Conservation (phyloP, 37 sponge, comb jelly and placozoan genomes). For the Trichoplax adhaerens region DNA sequence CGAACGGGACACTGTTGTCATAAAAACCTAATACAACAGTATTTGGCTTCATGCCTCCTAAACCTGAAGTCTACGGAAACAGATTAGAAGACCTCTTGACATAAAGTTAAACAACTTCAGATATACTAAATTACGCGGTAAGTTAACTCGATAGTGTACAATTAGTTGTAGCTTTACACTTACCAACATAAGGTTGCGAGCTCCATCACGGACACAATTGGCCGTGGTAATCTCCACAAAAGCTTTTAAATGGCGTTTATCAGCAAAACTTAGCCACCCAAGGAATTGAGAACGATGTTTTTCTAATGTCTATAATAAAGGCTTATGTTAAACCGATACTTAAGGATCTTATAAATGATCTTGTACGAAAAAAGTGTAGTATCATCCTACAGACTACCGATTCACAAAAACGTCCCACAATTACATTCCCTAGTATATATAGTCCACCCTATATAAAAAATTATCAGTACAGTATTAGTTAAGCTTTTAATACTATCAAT, state of each 20-base stretch:
- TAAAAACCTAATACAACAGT: constrained; percentile 76
- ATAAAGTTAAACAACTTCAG: not conserved
- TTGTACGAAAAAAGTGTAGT: not conserved
- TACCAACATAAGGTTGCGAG: constrained; percentile 55
- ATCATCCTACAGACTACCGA: constrained; percentile 27
- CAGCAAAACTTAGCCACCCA: constrained; percentile 82
- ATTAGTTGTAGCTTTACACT: constrained; percentile 4
- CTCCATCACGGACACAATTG: constrained; percentile 46
- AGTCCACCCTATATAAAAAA: constrained; percentile 45
- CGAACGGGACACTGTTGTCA: not conserved
- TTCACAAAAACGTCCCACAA: constrained; percentile 24
- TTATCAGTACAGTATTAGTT: not conserved
- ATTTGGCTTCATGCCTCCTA: constrained; percentile 99
- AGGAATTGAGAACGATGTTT: constrained; percentile 31
- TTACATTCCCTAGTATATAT: constrained; percentile 71
- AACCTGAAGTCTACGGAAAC: constrained; percentile 60
- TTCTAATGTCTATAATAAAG: constrained; percentile 17
- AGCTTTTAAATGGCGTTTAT: constrained; percentile 68
- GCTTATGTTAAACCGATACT: too few relatives aligned
- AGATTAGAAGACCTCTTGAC: not conserved
- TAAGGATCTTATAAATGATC: too few relatives aligned
- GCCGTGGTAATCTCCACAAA: constrained; percentile 83
- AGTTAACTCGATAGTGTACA: constrained; percentile 9
- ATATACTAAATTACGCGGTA: too few relatives aligned
- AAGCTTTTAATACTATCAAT: constrained; percentile 4